Evolutionary conservation across 1,140 invertebrate genomes (phyloP).

Genomic region (Drosophila punjabiensis): DNA sequence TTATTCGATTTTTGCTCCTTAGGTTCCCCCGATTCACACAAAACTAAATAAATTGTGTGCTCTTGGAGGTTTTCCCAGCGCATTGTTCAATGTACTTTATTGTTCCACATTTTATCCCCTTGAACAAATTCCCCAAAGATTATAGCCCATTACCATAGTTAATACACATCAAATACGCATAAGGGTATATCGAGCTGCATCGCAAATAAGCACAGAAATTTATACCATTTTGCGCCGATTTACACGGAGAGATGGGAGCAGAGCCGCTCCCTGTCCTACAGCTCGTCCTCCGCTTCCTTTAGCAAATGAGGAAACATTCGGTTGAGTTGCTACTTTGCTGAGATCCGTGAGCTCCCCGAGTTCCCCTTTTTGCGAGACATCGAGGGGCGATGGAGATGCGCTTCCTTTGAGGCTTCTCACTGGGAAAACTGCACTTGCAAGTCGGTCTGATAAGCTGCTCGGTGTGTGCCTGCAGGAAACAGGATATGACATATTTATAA

Average conservation of each 20-base stretch:
- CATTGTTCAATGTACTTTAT: constrained; percentile 2
- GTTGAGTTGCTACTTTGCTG: constrained; percentile 39
- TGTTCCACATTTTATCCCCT: not conserved
- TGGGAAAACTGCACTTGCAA: constrained; percentile 22
- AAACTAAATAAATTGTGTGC: constrained; percentile 2
- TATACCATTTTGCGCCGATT: constrained; percentile 49
- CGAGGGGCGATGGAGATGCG: constrained; percentile 6
- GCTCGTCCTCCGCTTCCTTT: not conserved
- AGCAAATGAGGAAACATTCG: constrained; percentile 44
- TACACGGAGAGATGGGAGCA: constrained; percentile 33
- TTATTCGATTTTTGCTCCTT: not conserved
- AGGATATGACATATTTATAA: constrained; percentile 84
- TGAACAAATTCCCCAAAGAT: not conserved
- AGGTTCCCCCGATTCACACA: not conserved
- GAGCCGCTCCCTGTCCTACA: constrained; percentile 2
- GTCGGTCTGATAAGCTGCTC: constrained; percentile 58
- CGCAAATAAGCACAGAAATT: constrained; percentile 44
- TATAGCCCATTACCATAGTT: constrained; percentile 8
- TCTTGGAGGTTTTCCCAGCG: not conserved
- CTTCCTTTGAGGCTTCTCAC: constrained; percentile 53
- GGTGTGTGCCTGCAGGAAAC: constrained; percentile 63
- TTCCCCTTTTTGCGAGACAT: constrained; percentile 8
- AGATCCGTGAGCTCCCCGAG: constrained; percentile 1
- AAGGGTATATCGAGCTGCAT: constrained; percentile 29
- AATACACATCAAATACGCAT: constrained; percentile 10